Percentiles rank a stretch among this genome's conserved stretches.
phyloP scores from a whole-genome alignment of 2,888 invertebrate genomes.

The Cremastinae sp. region DNA sequence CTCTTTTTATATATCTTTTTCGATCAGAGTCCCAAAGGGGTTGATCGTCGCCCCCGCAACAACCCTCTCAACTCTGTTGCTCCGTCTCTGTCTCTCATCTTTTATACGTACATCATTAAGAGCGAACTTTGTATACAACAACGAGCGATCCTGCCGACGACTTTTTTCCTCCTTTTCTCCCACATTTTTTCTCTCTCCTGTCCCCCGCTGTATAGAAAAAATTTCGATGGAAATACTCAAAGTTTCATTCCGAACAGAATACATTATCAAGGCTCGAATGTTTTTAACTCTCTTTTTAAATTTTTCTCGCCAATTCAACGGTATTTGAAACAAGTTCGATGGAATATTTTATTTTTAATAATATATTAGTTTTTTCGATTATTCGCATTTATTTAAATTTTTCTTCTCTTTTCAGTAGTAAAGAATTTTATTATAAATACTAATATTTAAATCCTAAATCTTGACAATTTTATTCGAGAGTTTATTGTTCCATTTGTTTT shows the following conservation, averaged over 20 bases:
- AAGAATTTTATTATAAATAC: too few relatives aligned
- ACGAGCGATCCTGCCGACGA: not conserved
- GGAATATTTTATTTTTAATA: too few relatives aligned
- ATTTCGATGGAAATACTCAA: too few relatives aligned
- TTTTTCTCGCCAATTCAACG: not conserved
- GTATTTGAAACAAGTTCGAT: slow-evolving; percentile 17
- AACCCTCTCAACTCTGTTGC: not conserved
- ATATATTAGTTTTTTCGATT: too few relatives aligned
- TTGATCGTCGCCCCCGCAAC: slow-evolving; percentile 1
- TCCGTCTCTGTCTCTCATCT: not conserved
- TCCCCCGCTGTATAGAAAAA: not conserved
- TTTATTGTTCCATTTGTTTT: too few relatives aligned
- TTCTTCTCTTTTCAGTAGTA: too few relatives aligned
- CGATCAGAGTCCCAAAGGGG: not conserved
- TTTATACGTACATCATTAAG: not conserved
- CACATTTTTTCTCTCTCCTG: not conserved
- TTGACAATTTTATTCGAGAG: too few relatives aligned
- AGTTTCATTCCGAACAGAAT: too few relatives aligned
- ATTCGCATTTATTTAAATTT: too few relatives aligned
- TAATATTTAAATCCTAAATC: too few relatives aligned
- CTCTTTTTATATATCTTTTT: too few relatives aligned
- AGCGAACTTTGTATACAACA: not conserved
- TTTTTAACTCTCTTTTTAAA: slow-evolving; percentile 27
- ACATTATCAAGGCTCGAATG: not conserved
- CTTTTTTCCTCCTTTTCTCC: not conserved